Conservation (phyloP, 2,113 vertebrate species). For the Sphyrna mokarran region DNA sequence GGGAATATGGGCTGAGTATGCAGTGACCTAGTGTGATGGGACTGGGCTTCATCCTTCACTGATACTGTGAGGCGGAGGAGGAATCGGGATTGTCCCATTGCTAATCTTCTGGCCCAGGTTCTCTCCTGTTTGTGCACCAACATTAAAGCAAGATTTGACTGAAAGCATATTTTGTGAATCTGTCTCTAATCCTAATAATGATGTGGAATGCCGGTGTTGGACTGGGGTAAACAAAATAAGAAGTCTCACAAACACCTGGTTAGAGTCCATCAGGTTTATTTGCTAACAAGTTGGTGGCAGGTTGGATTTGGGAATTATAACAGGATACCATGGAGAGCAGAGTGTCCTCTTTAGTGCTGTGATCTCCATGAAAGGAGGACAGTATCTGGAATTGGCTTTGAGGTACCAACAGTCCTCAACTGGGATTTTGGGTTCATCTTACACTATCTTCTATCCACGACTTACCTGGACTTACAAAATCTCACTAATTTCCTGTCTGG, state of each 20-base stretch:
- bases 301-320: background rate
- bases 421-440: too few relatives aligned
- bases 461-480: too few relatives aligned
- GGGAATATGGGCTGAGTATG: background rate
- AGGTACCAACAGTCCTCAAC: background rate
- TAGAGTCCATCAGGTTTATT: too few relatives aligned
- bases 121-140: background rate
- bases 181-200: background rate
- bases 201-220: too few relatives aligned
- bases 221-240: too few relatives aligned
- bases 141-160: background rate
- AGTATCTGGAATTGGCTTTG: background rate
- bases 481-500: too few relatives aligned
- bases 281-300: background rate
- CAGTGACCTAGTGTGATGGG: background rate
- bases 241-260: too few relatives aligned
- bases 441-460: too few relatives aligned
- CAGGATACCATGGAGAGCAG: conserved; percentile 17
- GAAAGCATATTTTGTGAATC: background rate
- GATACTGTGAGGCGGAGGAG: background rate
- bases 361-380: conserved; percentile 10
- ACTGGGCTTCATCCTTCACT: background rate
- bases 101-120: background rate
- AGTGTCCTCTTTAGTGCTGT: background rate
- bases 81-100: background rate